Evolutionary conservation across 2,113 vertebrate genomes (phyloP), one percentile per base, ranked within the genome.

Genomic region (Lophotis ruficrista): DNA sequence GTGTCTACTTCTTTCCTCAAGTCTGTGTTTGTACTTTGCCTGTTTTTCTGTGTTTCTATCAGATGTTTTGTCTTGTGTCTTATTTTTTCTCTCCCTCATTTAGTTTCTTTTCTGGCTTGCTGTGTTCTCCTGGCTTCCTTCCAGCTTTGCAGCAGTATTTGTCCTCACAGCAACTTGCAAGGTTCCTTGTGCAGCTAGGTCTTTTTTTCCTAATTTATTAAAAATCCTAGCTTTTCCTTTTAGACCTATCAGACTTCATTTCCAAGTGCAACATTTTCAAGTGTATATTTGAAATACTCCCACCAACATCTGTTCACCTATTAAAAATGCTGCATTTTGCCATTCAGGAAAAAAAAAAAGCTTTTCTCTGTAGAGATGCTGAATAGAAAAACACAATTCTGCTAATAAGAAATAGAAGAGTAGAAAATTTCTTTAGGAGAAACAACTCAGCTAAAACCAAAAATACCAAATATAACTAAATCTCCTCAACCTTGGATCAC

Each of bases 91-190:
- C 64, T 95, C 48, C 33, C 33, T 87, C 53, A 84, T 94, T 92
- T 95, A 87, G 56, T 58, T 92, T 84, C 60, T 81, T 22, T 83
- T 90, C 90, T 72, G 83, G 45, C 48, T 94, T 90, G 25, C 71
- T 71, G 53, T 84, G 72, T 60, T 92, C 35, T 87, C 30, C 75
- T 97, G 95, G 94, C 72, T 62, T 76, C 35, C 41, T 78, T 96
- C 94, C 95, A 95, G 76, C 93, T 93, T 96, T 96, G 92, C 93
- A 87, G 90, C 64, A 95, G 38, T 87, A 82, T 94, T 95, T 93
- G 72, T 92, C 94, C 90, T 95, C 86, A 9, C 64, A 92, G 56
- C 22, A 77, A 94, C 48, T 87, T 83, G 31, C 38, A 87, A 89
- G 20, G 47, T 61, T 93, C 41, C 28, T 87, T 68, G 7, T 84